Percentiles rank a stretch among this genome's conserved stretches.
These are phyloP conservation scores for Thereva unica DNA, from an alignment of 2,888 invertebrate genomes.

Conservation along the genomic window DNA sequence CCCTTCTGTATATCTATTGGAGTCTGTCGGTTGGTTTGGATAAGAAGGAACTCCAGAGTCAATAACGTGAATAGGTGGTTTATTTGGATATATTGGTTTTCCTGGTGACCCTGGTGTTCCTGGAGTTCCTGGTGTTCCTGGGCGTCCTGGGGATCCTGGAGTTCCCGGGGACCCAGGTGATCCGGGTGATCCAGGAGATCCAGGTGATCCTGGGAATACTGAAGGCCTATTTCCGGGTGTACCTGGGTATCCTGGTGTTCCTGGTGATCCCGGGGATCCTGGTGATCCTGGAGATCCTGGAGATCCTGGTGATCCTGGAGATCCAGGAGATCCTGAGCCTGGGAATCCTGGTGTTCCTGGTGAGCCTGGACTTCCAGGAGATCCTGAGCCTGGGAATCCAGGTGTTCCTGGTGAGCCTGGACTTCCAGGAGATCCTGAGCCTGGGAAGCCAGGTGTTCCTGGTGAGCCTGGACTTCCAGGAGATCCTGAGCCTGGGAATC, in stretches of 20 bases:
- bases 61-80: conserved; percentile 36
- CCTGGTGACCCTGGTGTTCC: conserved; percentile 45
- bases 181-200: conserved; percentile 47
- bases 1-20: conserved; percentile 51
- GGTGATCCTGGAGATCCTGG: no score
- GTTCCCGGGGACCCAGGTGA: conserved; percentile 26
- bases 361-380: no score
- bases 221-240: conserved; percentile 55
- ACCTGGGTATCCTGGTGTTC: no score
- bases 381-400: no score
- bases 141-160: conserved; percentile 46
- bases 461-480: conserved; percentile 35
- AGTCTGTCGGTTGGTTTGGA: conserved; percentile 49
- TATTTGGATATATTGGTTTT: conserved; percentile 50
- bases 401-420: no score
- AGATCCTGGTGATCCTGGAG: conserved; percentile 40
- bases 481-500: conserved; percentile 52
- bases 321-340: conserved; percentile 24
- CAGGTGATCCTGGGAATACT: no score
- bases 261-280: conserved; percentile 8
- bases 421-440: conserved; percentile 43
- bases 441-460: conserved; percentile 55
- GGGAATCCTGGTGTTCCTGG: conserved; percentile 42
- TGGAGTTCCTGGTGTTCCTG: conserved; percentile 41
- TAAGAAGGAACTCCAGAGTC: neutral